These are phyloP conservation scores for Tenrec ecaudatus DNA, from an alignment of 2,113 vertebrate genomes.

Conservation along the genomic window DNA sequence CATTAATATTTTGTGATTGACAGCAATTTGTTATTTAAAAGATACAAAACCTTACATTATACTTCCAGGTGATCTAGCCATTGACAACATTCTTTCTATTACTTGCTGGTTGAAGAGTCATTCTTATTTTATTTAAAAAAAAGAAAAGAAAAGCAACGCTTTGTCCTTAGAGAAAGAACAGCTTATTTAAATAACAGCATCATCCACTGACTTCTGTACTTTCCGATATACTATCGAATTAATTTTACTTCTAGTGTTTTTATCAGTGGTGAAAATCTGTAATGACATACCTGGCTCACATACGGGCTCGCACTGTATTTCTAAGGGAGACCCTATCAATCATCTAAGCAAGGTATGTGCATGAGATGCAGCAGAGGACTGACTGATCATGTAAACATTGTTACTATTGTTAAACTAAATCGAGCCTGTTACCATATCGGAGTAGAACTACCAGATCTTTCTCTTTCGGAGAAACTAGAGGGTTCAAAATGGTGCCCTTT, in stretches of 20 bases:
- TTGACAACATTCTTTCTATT: constrained; percentile 14
- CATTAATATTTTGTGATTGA: constrained; percentile 56
- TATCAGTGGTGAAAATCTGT: neutral
- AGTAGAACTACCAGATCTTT: neutral
- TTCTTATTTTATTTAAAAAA: constrained; percentile 39
- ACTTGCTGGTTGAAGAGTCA: neutral
- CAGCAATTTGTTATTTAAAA: constrained; percentile 23
- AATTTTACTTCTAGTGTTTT: neutral
- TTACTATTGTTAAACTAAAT: neutral
- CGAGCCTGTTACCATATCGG: neutral
- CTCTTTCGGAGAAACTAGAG: neutral
- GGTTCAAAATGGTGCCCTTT: neutral
- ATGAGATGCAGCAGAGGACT: neutral
- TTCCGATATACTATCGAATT: neutral
- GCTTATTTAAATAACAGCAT: neutral
- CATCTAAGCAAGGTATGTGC: neutral
- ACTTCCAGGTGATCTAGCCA: neutral
- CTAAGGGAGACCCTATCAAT: neutral
- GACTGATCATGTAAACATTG: neutral
- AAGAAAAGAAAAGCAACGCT: neutral
- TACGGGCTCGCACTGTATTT: neutral
- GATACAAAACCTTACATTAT: neutral
- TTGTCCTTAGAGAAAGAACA: neutral
- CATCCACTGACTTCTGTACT: neutral
- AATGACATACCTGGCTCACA: neutral